Conservation (phyloP, 1,140 invertebrate genomes). For the Melipona quadrifasciata region DNA sequence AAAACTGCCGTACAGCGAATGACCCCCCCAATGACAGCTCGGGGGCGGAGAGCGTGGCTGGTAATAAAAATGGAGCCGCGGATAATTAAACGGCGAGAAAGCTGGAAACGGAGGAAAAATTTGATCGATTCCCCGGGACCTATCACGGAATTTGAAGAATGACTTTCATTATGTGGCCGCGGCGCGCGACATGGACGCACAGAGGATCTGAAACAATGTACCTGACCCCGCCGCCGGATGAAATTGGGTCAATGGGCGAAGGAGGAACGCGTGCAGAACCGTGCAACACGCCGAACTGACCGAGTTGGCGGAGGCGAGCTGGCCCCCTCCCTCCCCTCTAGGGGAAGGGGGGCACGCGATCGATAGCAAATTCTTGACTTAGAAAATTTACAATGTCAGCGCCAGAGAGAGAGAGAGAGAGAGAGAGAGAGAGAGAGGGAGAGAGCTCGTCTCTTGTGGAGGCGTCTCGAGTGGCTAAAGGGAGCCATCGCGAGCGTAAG, state of each 20-base stretch:
- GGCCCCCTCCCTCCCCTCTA: neutral
- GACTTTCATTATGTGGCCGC: neutral
- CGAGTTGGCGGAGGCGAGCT: slow-evolving; percentile 62
- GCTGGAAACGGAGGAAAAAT: neutral
- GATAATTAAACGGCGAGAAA: slow-evolving; percentile 4
- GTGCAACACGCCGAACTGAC: slow-evolving; percentile 56
- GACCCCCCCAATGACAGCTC: neutral
- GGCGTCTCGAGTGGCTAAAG: neutral
- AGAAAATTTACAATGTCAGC: slow-evolving; percentile 73
- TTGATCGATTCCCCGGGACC: neutral
- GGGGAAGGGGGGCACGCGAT: slow-evolving; percentile 67
- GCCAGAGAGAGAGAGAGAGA: neutral
- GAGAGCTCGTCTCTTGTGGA: neutral
- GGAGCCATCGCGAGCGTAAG: slow-evolving; percentile 5
- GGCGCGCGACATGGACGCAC: slow-evolving; percentile 2
- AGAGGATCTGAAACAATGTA: slow-evolving; percentile 56
- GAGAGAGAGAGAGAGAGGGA: too few relatives aligned
- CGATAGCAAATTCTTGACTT: slow-evolving; percentile 79
- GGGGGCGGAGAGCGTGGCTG: too few relatives aligned
- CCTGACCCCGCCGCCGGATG: slow-evolving; percentile 38
- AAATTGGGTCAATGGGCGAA: slow-evolving; percentile 67
- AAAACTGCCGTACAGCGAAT: neutral
- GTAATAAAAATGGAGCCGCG: neutral
- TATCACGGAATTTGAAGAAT: slow-evolving; percentile 13
- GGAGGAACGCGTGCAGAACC: slow-evolving; percentile 55